A percentile compares a stretch with the other conserved stretches of the same genome.
Conservation (phyloP, 1,140 invertebrate species). For the Lordiphosa mommai region DNA sequence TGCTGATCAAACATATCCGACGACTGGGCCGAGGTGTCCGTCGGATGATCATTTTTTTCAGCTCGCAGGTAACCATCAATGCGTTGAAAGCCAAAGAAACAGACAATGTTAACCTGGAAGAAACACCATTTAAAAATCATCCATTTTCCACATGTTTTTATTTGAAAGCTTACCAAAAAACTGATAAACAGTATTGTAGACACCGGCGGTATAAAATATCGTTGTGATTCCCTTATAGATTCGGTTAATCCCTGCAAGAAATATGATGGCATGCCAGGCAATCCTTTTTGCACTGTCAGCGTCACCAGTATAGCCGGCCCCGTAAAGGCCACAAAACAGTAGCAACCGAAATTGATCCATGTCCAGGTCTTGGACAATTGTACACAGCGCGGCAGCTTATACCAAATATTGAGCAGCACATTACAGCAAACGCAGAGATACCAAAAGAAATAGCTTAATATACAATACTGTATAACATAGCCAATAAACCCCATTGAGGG, state of each 20-base stretch:
- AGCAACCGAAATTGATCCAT: constrained; percentile 44
- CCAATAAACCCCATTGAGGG: constrained; percentile 54
- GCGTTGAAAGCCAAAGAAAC: constrained; percentile 76
- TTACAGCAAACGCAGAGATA: constrained; percentile 71
- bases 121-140: background rate
- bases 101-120: constrained; percentile 45
- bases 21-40: background rate
- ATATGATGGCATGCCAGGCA: constrained; percentile 75
- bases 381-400: constrained; percentile 55
- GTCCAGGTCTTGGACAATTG: constrained; percentile 39
- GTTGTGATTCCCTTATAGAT: constrained; percentile 71
- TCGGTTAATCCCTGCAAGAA: constrained; percentile 74
- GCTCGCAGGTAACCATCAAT: constrained; percentile 32
- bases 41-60: constrained; percentile 9
- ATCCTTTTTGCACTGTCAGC: constrained; percentile 62
- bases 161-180: constrained; percentile 39
- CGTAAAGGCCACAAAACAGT: constrained; percentile 40
- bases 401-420: constrained; percentile 71
- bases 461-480: constrained; percentile 69
- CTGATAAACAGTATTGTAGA: constrained; percentile 59
- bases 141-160: background rate
- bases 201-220: constrained; percentile 76
- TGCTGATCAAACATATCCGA: constrained; percentile 48
- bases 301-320: constrained; percentile 56
- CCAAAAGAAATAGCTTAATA: constrained; percentile 75